phyloP scores from a whole-genome alignment of 2,113 vertebrate genomes.

The Xiphophorus couchianus region DNA sequence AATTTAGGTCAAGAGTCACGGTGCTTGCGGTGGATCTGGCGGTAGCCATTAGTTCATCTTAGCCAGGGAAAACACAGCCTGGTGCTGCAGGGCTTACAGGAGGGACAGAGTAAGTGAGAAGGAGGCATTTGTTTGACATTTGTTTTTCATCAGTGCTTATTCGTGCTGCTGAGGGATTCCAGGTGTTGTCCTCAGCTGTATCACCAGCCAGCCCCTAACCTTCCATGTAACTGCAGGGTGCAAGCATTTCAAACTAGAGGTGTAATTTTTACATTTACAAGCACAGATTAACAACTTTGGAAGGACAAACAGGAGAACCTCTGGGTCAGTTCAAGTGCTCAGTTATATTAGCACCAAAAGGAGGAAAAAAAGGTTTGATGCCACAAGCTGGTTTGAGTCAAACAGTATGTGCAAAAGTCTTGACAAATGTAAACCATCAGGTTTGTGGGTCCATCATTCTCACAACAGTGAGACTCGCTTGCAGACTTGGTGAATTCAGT shows the following conservation, averaged over 20 bases:
- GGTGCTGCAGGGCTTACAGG: slow-evolving; percentile 53
- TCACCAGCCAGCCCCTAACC: slow-evolving; percentile 44
- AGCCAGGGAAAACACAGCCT: slow-evolving; percentile 66
- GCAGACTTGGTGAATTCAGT: background rate
- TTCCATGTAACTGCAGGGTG: slow-evolving; percentile 60
- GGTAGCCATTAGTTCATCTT: slow-evolving; percentile 63
- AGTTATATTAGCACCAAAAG: background rate
- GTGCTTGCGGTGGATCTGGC: slow-evolving; percentile 49
- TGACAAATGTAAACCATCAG: background rate
- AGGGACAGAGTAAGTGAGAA: background rate
- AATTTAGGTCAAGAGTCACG: slow-evolving; percentile 66
- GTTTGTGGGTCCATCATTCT: slow-evolving; percentile 11
- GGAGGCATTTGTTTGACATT: slow-evolving; percentile 73
- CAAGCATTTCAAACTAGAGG: slow-evolving; percentile 41
- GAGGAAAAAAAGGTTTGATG: background rate
- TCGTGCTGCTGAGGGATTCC: slow-evolving; percentile 74
- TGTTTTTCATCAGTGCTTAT: slow-evolving; percentile 76
- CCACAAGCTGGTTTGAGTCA: slow-evolving; percentile 5
- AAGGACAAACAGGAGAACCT: background rate
- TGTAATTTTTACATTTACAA: slow-evolving; percentile 62
- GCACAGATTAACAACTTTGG: slow-evolving; percentile 33
- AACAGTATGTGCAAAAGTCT: background rate
- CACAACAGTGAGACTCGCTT: background rate
- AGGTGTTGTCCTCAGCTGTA: slow-evolving; percentile 76
- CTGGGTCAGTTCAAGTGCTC: slow-evolving; percentile 47